Percentiles rank a stretch among this genome's conserved stretches.
Conservation (phyloP, 2,113 vertebrate genomes). For the Urocolius indicus region DNA sequence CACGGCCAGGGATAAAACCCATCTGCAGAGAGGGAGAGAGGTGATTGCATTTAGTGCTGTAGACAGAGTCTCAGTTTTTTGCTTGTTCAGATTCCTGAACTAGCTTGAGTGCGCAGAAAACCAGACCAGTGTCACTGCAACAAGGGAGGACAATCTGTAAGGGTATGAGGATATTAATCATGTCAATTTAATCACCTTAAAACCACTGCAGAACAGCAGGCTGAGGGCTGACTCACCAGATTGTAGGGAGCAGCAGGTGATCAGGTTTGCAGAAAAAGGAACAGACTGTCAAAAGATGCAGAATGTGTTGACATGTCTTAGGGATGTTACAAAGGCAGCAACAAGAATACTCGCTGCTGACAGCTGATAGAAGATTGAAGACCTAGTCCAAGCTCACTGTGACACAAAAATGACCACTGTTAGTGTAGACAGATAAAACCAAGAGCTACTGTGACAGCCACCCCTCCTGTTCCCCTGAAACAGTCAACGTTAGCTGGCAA, state of each 20-base stretch:
- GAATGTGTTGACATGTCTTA: neutral
- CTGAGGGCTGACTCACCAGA: neutral
- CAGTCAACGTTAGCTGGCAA: neutral
- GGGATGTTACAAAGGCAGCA: neutral
- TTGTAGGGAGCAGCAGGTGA: neutral
- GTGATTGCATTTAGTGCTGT: neutral
- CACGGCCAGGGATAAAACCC: neutral
- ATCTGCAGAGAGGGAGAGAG: neutral
- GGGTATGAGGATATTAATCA: neutral
- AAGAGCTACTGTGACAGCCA: neutral
- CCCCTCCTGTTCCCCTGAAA: neutral
- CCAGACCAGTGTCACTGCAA: accelerated
- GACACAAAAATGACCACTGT: neutral
- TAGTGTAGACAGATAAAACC: neutral
- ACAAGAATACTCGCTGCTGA: neutral
- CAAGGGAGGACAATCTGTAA: neutral
- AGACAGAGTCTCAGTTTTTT: neutral
- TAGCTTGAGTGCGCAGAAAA: neutral
- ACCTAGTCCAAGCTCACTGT: neutral
- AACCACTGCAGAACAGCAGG: neutral
- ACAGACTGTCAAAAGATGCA: neutral
- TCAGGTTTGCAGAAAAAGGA: neutral
- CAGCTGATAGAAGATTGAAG: neutral
- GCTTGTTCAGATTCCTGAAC: neutral
- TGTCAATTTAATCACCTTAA: neutral